Conservation (phyloP, 2,797 vertebrate species). For the Pogonophryne albipinna region DNA sequence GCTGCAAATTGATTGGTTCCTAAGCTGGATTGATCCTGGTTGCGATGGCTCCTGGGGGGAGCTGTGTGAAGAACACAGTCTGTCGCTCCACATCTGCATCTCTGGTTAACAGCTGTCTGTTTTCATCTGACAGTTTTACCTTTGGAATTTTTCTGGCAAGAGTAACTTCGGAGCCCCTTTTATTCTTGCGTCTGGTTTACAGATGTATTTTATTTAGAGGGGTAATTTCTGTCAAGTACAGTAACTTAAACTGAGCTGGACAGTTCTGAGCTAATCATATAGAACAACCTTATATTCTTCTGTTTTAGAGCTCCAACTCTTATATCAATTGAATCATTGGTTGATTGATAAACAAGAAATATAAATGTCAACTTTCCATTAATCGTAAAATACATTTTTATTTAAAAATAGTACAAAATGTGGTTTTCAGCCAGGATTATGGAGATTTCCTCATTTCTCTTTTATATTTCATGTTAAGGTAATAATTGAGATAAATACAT, state of each 20-base stretch:
- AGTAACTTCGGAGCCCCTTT: neutral
- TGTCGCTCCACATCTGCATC: constrained; percentile 40
- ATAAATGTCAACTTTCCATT: no score
- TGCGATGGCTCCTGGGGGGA: constrained; percentile 26
- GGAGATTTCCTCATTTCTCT: no score
- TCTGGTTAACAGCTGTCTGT: constrained; percentile 15
- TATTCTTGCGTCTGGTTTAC: neutral
- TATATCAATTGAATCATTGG: no score
- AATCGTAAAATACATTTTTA: no score
- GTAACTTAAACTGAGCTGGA: neutral
- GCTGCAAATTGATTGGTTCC: constrained; percentile 35
- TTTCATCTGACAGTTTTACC: neutral
- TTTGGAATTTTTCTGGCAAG: neutral
- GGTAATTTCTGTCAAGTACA: neutral
- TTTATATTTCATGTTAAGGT: no score
- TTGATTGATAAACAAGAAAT: no score
- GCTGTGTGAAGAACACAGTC: constrained; percentile 18
- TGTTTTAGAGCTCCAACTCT: no score
- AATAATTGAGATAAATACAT: no score
- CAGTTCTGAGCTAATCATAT: neutral
- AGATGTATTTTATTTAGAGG: neutral
- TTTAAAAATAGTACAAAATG: no score
- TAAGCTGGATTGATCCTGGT: constrained; percentile 41
- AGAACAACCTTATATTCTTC: no score
- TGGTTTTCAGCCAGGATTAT: no score